Conservation (phyloP, 2,113 vertebrate genomes). For the Sander vitreus region DNA sequence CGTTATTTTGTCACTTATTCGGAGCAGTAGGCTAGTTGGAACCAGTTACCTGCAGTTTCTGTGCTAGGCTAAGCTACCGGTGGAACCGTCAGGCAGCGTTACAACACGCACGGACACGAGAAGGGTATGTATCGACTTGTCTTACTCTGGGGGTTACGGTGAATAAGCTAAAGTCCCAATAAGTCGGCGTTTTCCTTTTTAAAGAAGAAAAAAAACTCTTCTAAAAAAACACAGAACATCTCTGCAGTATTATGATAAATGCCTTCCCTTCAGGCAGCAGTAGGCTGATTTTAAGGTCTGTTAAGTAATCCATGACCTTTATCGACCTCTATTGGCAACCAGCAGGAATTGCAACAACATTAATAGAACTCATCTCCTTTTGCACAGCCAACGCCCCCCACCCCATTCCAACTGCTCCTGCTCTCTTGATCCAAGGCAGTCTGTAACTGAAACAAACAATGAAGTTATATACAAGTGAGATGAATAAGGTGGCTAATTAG, state of each 20-base stretch:
- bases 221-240: slow-evolving; percentile 11
- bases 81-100: no score
- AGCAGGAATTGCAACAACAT: slow-evolving; percentile 56
- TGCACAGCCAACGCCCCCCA: slow-evolving; percentile 12
- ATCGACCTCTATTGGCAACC: slow-evolving; percentile 62
- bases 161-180: no score
- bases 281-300: slow-evolving; percentile 64
- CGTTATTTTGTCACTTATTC: no score
- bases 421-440: slow-evolving; percentile 47
- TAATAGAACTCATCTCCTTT: slow-evolving; percentile 60
- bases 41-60: no score
- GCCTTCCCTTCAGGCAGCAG: slow-evolving; percentile 40
- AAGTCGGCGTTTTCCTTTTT: no score
- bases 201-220: neutral
- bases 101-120: no score
- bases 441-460: slow-evolving; percentile 69
- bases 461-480: slow-evolving; percentile 64
- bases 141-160: no score
- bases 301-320: slow-evolving; percentile 69
- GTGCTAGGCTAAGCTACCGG: no score
- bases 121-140: no score
- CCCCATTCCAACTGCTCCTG: slow-evolving; percentile 21
- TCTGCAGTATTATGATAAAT: slow-evolving; percentile 52
- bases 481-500: slow-evolving; percentile 72
- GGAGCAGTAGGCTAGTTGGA: no score